phyloP scores from a whole-genome alignment of 2,888 invertebrate species.

The Agriopis marginaria region DNA sequence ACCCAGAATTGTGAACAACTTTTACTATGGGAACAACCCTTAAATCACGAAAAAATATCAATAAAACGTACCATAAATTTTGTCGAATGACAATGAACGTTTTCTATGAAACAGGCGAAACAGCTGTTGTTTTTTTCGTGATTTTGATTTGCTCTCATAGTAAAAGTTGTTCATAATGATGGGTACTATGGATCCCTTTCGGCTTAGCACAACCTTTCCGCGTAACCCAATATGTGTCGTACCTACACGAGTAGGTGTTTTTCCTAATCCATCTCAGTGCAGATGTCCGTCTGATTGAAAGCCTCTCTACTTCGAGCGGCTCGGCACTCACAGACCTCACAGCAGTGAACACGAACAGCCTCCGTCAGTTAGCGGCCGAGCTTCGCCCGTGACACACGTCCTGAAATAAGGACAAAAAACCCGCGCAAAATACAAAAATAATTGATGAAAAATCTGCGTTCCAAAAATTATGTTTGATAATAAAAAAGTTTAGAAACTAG shows the following conservation, averaged over 20 bases:
- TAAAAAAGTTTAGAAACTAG: background rate
- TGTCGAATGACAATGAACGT: no score
- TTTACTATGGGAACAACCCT: no score
- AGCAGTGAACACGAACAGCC: no score
- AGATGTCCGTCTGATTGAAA: slow-evolving; percentile 60
- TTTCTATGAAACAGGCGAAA: no score
- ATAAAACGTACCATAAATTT: no score
- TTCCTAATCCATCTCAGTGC: slow-evolving; percentile 61
- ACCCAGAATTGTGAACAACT: no score
- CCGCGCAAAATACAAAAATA: slow-evolving; percentile 13
- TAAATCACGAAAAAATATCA: no score
- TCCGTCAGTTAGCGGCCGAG: slow-evolving; percentile 35
- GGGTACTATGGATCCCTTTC: no score
- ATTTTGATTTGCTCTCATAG: no score
- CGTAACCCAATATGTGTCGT: background rate
- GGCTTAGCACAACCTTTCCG: no score
- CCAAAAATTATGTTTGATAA: background rate
- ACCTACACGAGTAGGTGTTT: slow-evolving; percentile 61
- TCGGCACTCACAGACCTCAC: background rate
- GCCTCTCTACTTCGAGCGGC: slow-evolving; percentile 37
- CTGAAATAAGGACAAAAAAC: background rate
- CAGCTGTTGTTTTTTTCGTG: no score
- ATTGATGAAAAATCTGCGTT: slow-evolving; percentile 1
- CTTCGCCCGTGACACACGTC: slow-evolving; percentile 36
- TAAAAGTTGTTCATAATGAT: no score